phyloP scores from a whole-genome alignment of 2,797 vertebrate species.

The Sylvia borin region DNA sequence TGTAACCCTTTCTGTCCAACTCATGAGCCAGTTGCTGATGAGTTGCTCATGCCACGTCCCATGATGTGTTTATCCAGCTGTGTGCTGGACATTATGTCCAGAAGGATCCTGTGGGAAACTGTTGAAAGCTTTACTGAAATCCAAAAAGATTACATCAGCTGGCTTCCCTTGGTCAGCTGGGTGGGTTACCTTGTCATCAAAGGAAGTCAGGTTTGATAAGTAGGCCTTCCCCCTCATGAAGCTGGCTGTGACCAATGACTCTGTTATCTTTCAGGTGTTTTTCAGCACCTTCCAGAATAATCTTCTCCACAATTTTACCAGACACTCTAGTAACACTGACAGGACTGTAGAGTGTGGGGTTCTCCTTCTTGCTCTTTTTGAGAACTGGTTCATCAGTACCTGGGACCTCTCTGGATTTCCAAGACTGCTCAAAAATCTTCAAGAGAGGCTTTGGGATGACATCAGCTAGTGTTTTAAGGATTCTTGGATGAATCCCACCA shows the following conservation, averaged over 20 bases:
- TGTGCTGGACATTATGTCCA: not conserved
- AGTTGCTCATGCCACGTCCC: not conserved
- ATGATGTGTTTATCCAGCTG: not conserved
- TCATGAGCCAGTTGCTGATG: not conserved
- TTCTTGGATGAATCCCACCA: not conserved
- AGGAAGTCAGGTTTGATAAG: not conserved
- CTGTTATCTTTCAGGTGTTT: not conserved
- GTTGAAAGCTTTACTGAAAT: not conserved
- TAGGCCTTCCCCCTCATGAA: not conserved
- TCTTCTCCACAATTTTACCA: not conserved
- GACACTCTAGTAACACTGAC: not conserved
- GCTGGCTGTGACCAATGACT: not conserved
- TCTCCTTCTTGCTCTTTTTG: not conserved
- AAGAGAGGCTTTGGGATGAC: not conserved
- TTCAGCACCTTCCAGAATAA: not conserved
- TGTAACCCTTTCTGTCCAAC: not conserved
- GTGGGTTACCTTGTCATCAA: not conserved
- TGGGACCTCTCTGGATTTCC: not conserved
- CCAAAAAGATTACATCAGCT: not conserved
- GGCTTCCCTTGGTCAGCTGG: not conserved
- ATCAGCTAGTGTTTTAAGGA: not conserved
- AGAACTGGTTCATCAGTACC: not conserved
- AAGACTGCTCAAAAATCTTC: not conserved
- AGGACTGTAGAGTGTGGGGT: not conserved
- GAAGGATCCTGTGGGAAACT: not conserved